Evolutionary conservation across 2,888 invertebrate genomes (phyloP).

Genomic region (Ectemnius cavifrons): DNA sequence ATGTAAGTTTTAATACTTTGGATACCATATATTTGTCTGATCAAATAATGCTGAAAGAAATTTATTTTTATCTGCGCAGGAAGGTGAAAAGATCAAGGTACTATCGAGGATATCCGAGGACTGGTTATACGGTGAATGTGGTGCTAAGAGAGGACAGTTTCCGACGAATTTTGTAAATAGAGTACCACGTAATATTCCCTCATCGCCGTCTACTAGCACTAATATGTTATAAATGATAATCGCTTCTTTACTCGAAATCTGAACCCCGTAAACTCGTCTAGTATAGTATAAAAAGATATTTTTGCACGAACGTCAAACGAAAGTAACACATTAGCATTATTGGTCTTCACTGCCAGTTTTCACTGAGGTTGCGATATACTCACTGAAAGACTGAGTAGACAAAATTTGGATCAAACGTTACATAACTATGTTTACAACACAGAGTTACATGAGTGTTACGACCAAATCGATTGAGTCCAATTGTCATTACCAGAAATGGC

Average conservation of each 20-base stretch:
- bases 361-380: no score
- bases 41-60: neutral
- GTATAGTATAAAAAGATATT: constrained; percentile 10
- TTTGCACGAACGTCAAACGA: constrained; percentile 5
- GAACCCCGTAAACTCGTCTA: no score
- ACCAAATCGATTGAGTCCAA: no score
- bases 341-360: no score
- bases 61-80: constrained; percentile 72
- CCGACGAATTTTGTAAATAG: constrained; percentile 87
- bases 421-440: no score
- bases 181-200: constrained; percentile 78
- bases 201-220: constrained; percentile 16
- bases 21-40: neutral
- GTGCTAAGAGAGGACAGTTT: constrained; percentile 86
- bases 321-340: no score
- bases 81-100: constrained; percentile 83
- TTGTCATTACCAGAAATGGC: no score
- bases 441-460: no score
- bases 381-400: no score
- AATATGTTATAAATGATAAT: constrained; percentile 17
- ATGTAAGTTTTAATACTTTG: constrained; percentile 73
- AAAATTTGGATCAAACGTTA: no score
- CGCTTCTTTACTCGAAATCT: no score
- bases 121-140: constrained; percentile 88
- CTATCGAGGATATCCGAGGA: constrained; percentile 85